A percentile compares a stretch with the other conserved stretches of the same genome.
Evolutionary conservation across 2,113 vertebrate genomes (phyloP).

Genomic region (Vulpes lagopus): DNA sequence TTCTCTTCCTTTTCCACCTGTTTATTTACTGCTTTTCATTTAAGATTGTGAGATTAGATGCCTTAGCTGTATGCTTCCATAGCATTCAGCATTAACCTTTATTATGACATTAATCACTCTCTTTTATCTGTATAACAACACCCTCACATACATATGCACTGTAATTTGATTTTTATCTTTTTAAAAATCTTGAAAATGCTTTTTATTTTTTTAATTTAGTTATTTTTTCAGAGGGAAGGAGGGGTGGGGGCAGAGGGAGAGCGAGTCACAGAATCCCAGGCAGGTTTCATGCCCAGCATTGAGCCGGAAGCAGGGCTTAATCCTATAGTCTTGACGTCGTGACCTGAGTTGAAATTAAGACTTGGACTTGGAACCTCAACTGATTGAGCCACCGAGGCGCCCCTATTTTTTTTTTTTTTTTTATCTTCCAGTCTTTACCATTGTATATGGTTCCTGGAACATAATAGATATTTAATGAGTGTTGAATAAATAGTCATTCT

Average conservation of each 20-base stretch:
- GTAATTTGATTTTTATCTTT: background rate
- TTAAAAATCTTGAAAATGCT: background rate
- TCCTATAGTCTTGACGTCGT: background rate
- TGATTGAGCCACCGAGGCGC: background rate
- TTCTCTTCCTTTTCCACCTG: background rate
- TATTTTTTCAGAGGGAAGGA: too few relatives aligned
- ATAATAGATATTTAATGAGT: background rate
- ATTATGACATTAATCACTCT: background rate
- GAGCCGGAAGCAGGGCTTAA: background rate
- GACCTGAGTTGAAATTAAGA: background rate
- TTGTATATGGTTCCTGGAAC: background rate
- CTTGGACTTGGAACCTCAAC: background rate
- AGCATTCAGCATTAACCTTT: background rate
- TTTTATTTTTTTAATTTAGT: background rate
- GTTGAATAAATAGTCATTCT: conserved; percentile 32
- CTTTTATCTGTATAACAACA: background rate
- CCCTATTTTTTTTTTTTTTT: background rate
- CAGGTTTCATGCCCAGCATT: background rate
- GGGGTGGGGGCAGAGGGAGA: background rate
- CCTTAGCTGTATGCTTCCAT: background rate
- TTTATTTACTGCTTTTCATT: background rate
- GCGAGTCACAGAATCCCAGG: background rate
- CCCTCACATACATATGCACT: background rate
- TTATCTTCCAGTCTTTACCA: background rate
- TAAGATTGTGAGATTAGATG: background rate